A percentile compares a stretch with the other conserved stretches of the same genome.
These are phyloP conservation scores for Garra rufa DNA, from an alignment of 2,113 vertebrate genomes.

Conservation along the genomic window DNA sequence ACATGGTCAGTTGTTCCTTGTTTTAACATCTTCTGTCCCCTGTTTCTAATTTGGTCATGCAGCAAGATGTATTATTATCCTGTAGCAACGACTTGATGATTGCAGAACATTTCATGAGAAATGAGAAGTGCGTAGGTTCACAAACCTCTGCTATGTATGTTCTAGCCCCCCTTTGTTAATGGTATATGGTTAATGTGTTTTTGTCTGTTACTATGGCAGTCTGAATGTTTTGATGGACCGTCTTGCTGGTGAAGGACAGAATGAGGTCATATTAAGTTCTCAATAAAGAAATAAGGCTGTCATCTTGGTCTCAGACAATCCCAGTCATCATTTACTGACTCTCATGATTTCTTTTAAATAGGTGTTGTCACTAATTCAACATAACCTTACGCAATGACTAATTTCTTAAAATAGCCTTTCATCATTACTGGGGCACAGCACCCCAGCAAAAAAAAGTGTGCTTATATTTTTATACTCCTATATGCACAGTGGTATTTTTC, in stretches of 20 bases:
- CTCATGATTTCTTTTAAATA: not conserved
- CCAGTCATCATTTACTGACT: not conserved
- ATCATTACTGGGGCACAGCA: not conserved
- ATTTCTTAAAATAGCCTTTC: not conserved
- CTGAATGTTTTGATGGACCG: not conserved
- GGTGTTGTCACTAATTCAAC: not conserved
- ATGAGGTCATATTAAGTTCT: not conserved
- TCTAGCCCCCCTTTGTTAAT: not conserved
- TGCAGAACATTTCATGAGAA: not conserved
- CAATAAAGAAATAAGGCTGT: not conserved
- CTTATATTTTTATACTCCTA: no score
- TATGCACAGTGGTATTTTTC: no score
- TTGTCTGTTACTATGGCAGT: not conserved
- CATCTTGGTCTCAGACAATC: not conserved
- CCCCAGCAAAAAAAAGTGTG: no score
- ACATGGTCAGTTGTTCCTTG: not conserved
- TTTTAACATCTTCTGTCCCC: not conserved
- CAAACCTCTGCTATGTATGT: not conserved
- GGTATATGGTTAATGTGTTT: not conserved
- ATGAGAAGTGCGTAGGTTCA: not conserved
- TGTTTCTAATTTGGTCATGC: not conserved
- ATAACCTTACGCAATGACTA: not conserved
- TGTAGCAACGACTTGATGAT: not conserved
- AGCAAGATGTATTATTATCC: not conserved
- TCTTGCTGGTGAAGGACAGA: not conserved